phyloP scores from a whole-genome alignment of 2,113 vertebrate species.

The Microtus oregoni region DNA sequence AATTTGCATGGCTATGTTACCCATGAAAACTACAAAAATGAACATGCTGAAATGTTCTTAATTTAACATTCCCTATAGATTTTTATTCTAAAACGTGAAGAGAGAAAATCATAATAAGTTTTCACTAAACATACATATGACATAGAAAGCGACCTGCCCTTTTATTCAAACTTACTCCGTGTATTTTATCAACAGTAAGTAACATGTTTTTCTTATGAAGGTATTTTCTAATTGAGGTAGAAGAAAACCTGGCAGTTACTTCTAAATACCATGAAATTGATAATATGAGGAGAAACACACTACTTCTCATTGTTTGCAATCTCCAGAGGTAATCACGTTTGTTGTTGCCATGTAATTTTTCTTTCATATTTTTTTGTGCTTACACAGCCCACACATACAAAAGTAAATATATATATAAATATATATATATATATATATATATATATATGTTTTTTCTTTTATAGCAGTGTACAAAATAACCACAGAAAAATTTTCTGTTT shows the following conservation, averaged over 20 bases:
- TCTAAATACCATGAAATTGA: slow-evolving; percentile 66
- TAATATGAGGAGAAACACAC: background rate
- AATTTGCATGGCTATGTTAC: background rate
- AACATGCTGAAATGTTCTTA: background rate
- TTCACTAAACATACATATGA: slow-evolving; percentile 4
- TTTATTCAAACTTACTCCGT: slow-evolving; percentile 61
- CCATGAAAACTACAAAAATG: background rate
- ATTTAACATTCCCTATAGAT: background rate
- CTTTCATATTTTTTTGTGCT: slow-evolving; percentile 46
- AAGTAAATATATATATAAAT: slow-evolving; percentile 33
- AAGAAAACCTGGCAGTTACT: slow-evolving; percentile 63
- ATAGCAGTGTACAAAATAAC: slow-evolving; percentile 61
- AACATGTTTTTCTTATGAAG: background rate
- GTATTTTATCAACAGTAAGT: slow-evolving; percentile 50
- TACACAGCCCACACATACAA: slow-evolving; percentile 48
- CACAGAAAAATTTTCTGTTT: slow-evolving; percentile 68
- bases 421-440: background rate
- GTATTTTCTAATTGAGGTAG: slow-evolving; percentile 63
- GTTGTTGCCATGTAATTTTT: slow-evolving; percentile 70
- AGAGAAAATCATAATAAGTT: background rate
- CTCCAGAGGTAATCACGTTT: slow-evolving; percentile 47
- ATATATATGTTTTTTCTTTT: slow-evolving; percentile 35
- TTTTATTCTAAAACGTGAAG: slow-evolving; percentile 21
- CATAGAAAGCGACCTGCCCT: background rate
- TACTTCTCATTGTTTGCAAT: slow-evolving; percentile 58